phyloP scores from a whole-genome alignment of 2,888 invertebrate genomes.

The Troides oblongomaculatus region DNA sequence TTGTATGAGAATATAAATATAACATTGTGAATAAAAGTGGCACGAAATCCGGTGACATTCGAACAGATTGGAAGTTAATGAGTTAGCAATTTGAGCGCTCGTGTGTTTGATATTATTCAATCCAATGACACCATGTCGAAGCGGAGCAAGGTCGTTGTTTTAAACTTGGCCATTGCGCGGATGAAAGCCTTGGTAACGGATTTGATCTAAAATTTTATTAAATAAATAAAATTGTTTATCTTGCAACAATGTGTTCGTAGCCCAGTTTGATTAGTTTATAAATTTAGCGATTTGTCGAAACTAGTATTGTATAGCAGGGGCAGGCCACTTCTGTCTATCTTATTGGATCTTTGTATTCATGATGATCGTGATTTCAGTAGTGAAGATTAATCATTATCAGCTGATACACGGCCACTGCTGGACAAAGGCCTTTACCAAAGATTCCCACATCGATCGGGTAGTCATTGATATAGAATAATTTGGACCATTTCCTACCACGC shows the following conservation, averaged over 20 bases:
- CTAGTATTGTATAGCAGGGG: not conserved
- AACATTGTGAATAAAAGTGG: constrained; percentile 4
- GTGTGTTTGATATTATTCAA: constrained; percentile 22
- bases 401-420: no score
- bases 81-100: constrained; percentile 30
- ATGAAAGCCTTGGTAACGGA: constrained; percentile 11
- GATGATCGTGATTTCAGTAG: no score
- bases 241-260: not conserved
- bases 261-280: not conserved
- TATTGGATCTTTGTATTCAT: no score
- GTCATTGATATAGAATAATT: no score
- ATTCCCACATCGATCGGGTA: no score
- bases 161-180: constrained; percentile 21
- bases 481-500: no score
- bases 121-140: constrained; percentile 22
- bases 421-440: no score
- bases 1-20: not conserved
- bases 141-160: constrained; percentile 22
- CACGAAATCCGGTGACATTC: constrained; percentile 29
- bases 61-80: constrained; percentile 27
- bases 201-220: not conserved
- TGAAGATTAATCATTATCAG: no score
- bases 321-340: no score
- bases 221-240: not conserved
- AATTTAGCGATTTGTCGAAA: not conserved